Base-by-base conservation (phyloP, 37 sponge, comb jelly and placozoan species). In the Spongilla lacustris region DNA sequence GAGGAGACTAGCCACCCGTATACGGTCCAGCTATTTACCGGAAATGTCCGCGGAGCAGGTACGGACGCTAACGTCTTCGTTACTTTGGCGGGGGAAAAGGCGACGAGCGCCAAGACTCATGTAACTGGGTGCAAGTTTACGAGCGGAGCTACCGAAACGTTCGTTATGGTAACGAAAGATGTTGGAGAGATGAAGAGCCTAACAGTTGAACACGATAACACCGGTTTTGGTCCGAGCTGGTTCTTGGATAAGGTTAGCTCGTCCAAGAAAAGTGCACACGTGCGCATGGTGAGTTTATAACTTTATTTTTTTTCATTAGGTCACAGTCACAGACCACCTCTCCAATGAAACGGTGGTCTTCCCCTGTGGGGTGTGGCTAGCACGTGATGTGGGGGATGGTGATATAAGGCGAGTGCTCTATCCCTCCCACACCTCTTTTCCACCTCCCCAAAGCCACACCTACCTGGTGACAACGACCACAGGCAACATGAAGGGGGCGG, bases 171-270 rank as follows among this genome's bases (percentile, higher is more conserved):
- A 19, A 83, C 77, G 58, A 31, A 25, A 79, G 77, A 83, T 27
- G 22, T 90, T 35, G 91, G 91, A 25, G 75, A 28, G 0, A 5
- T 86, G 30, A 36, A 76, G 21, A 69, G 38, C 22, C 19, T 87
- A 1, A 76, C 58, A 25, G 81, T 96, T 29, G 96, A 82, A 29
- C 96, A 96, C 50, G 93, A 96, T 90, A 88, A 88, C 75, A 88
- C 82, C 36, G 96, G 96, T 14, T 94, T 93, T 58, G 88, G 91
- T 36, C 84, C 96, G 0, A 89, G 85, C 49, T 96, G 96, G 96
- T 84, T 90, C 36, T 74, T 93, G 73, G 89, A 84, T 68, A 58
- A 74, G 75, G 75, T 74, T 22, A 58, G 46, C 46, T 46, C 46
- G 46, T 46, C 46, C 46, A 46, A 8, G 46, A 8, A 8, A 8